These are phyloP conservation scores for Ataeniobius toweri DNA, from an alignment of 2,797 vertebrate species.

Conservation along the genomic window DNA sequence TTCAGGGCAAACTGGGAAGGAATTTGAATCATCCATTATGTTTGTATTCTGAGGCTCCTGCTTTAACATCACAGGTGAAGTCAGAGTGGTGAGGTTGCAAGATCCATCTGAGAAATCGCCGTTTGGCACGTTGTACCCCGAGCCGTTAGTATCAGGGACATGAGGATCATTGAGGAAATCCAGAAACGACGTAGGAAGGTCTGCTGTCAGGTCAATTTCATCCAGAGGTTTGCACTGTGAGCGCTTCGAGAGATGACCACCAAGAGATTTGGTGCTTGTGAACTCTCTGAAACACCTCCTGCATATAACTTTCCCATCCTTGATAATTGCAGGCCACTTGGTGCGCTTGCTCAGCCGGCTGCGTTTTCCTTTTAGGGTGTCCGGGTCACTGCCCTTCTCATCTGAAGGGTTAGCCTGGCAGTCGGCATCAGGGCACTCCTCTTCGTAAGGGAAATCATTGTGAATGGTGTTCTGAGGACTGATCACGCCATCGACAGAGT, in stretches of 20 bases:
- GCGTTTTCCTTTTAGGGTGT: conserved; percentile 75
- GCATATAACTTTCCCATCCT: conserved; percentile 98
- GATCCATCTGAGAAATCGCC: conserved; percentile 76
- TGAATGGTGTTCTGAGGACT: conserved; percentile 64
- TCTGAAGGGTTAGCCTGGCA: conserved; percentile 63
- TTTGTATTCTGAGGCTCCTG: conserved; percentile 74
- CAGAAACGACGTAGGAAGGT: conserved; percentile 91
- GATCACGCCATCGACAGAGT: conserved; percentile 66
- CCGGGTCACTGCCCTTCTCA: conserved; percentile 65
- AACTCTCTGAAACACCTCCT: conserved; percentile 98
- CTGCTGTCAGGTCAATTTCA: conserved; percentile 90
- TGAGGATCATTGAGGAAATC: conserved; percentile 96
- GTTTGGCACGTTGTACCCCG: conserved; percentile 66
- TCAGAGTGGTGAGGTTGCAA: conserved; percentile 67
- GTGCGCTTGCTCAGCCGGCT: conserved; percentile 91
- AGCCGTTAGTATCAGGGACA: conserved; percentile 81
- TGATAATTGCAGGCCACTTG: conserved; percentile 98
- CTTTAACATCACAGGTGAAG: conserved; percentile 64
- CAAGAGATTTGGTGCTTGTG: conserved; percentile 95
- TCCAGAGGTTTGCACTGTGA: conserved; percentile 95
- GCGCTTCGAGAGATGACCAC: conserved; percentile 96
- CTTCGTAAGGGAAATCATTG: conserved; percentile 71
- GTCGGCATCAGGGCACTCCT: conserved; percentile 65
- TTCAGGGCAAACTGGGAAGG: conserved; percentile 50
- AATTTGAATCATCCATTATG: conserved; percentile 62